Base-by-base conservation (phyloP, 92 coral and sea anemone genomes). In the Phymanthus crucifer region DNA sequence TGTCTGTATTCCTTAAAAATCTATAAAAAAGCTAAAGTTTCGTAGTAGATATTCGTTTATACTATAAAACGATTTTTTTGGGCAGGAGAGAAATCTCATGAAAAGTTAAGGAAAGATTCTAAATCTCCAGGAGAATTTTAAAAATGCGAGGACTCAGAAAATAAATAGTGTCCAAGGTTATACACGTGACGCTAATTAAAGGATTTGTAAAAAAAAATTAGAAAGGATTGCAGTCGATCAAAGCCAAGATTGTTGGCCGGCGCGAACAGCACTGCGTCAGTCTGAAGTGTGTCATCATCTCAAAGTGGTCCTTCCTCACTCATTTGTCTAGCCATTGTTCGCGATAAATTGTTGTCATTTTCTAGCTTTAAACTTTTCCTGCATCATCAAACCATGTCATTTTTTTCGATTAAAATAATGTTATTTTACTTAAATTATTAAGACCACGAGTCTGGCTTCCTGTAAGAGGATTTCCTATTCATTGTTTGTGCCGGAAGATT, bases 401-500 rank as follows among this genome's bases (percentile, higher is more conserved):
- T 26, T 61, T 61, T 61, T 61, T 61, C 68, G 26, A 29, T 61
- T 61, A 61, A 61, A 61, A 61, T 27, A 27, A 61, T n/a, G 68
- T 24, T 61, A 26, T 50, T 61, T 61, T 61, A 61, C 68, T 61
- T 61, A 26, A 61, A 16, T 61, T 61, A 61, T 61, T 61, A 61
- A 61, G 34, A 29, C 68, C 18, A 26, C 54, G 69, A 12, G 36
- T 19, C 34, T 45, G 32, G 33, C 68, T 78, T 71, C 83, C 73
- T 78, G 73, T 56, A 27, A 37, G 52, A 71, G 83, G 83, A 69
- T 71, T 78, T 65, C 74, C 74, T 78, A 65, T n/a, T 36, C 14
- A 58, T 78, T 64, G 57, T 78, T 27, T 46, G 34, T 16, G 70
- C 65, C 74, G 75, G 73, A 47, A 78, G 70, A 66, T 38, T 24